Percentiles rank a stretch among this genome's conserved stretches.
phyloP scores from a whole-genome alignment of 1,140 invertebrate genomes.

The Dicyema japonicum region DNA sequence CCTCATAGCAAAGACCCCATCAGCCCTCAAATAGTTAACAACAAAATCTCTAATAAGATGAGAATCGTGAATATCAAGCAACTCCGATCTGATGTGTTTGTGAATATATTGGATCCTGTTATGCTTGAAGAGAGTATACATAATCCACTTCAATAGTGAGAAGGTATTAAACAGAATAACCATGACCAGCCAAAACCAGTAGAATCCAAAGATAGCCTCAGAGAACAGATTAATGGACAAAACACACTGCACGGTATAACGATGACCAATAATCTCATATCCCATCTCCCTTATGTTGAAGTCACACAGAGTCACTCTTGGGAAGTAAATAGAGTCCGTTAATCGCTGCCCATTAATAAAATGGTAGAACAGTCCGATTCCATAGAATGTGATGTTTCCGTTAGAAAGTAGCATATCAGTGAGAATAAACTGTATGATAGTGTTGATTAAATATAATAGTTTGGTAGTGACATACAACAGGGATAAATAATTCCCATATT shows the following conservation, averaged over 20 bases:
- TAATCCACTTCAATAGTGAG: neutral
- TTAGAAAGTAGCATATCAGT: too few species aligned
- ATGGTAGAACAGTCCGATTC: constrained; percentile 5
- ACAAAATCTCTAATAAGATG: constrained; percentile 4
- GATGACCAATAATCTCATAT: constrained; percentile 3
- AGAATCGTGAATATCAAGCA: neutral
- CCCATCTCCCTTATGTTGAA: constrained; percentile 10
- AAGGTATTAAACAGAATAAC: constrained; percentile 1
- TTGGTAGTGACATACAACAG: constrained; percentile 20
- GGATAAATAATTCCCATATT: constrained; percentile 17
- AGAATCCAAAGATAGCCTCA: constrained; percentile 5
- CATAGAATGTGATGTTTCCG: constrained; percentile 5
- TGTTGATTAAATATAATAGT: constrained; percentile 7
- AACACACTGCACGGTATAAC: constrained; percentile 5
- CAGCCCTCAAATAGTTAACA: constrained; percentile 5
- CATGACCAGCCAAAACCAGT: constrained; percentile 4
- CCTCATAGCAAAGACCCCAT: constrained; percentile 6
- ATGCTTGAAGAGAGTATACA: neutral
- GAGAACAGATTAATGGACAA: constrained; percentile 5
- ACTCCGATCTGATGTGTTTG: neutral
- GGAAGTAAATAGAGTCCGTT: constrained; percentile 10
- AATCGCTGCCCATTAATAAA: constrained; percentile 6
- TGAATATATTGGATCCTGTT: neutral
- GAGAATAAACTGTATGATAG: constrained; percentile 2
- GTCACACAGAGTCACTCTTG: constrained; percentile 13